These are phyloP conservation scores for Zoanthus gigantus DNA, from an alignment of 92 coral and sea anemone species.

Conservation along the genomic window DNA sequence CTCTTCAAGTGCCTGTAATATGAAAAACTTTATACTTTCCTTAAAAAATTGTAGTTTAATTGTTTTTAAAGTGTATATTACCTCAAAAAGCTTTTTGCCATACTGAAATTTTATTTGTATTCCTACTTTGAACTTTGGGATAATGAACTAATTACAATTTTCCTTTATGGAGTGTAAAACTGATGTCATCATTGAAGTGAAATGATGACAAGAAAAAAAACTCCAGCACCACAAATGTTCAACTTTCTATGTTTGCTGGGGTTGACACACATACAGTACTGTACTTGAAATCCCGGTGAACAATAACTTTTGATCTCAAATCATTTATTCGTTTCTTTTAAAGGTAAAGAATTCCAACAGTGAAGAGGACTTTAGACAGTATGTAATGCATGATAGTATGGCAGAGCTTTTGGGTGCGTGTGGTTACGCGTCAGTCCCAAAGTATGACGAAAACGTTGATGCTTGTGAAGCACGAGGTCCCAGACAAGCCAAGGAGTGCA, in stretches of 20 bases:
- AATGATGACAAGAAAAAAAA: background rate
- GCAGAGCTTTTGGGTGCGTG: background rate
- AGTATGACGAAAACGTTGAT: constrained; percentile 28
- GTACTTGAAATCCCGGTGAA: too few species aligned
- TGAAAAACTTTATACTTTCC: background rate
- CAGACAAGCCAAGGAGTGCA: constrained; percentile 49
- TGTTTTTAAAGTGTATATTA: constrained; percentile 1
- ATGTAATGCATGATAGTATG: background rate
- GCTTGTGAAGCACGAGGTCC: constrained; percentile 14
- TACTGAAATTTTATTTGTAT: background rate
- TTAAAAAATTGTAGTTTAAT: background rate
- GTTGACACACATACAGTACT: background rate
- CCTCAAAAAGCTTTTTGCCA: too few species aligned
- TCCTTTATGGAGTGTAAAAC: too few species aligned
- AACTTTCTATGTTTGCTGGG: background rate
- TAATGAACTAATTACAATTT: background rate
- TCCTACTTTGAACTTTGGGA: background rate
- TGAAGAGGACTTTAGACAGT: background rate
- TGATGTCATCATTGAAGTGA: background rate
- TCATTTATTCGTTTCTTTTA: background rate
- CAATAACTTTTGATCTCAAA: background rate
- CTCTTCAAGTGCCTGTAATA: background rate
- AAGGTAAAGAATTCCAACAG: background rate
- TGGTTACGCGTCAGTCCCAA: background rate
- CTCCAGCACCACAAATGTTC: background rate